These are phyloP conservation scores for Antheraea pernyi DNA, from an alignment of 1,140 invertebrate species.

Conservation along the genomic window DNA sequence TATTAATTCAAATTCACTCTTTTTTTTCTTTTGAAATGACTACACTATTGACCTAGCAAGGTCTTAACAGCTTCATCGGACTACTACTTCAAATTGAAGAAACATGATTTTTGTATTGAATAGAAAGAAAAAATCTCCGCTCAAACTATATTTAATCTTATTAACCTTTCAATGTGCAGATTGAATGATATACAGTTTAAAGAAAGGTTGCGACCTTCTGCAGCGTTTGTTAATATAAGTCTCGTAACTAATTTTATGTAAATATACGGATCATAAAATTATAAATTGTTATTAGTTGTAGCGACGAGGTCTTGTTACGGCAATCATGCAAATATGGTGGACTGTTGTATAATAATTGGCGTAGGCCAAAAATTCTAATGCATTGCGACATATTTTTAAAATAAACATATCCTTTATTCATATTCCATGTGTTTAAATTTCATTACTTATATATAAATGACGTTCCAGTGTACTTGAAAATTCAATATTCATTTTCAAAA, in stretches of 20 bases:
- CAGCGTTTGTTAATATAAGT: neutral
- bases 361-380: slow-evolving; percentile 6
- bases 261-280: neutral
- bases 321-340: slow-evolving; percentile 14
- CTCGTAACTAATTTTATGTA: neutral
- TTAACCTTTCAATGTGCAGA: neutral
- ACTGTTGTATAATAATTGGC: slow-evolving; percentile 5
- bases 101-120: too few species aligned
- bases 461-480: too few species aligned
- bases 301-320: slow-evolving; percentile 6
- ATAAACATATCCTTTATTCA: too few species aligned
- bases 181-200: neutral
- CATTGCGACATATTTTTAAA: neutral
- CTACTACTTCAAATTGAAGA: too few species aligned
- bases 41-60: too few species aligned
- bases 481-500: too few species aligned
- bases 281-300: neutral
- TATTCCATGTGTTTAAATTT: too few species aligned
- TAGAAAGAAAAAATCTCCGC: neutral
- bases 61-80: too few species aligned
- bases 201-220: neutral
- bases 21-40: too few species aligned
- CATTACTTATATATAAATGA: too few species aligned
- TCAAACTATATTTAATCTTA: neutral
- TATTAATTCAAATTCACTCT: too few species aligned